These are phyloP conservation scores for Hiodon tergisus DNA, from an alignment of 2,113 vertebrate genomes.

Conservation along the genomic window DNA sequence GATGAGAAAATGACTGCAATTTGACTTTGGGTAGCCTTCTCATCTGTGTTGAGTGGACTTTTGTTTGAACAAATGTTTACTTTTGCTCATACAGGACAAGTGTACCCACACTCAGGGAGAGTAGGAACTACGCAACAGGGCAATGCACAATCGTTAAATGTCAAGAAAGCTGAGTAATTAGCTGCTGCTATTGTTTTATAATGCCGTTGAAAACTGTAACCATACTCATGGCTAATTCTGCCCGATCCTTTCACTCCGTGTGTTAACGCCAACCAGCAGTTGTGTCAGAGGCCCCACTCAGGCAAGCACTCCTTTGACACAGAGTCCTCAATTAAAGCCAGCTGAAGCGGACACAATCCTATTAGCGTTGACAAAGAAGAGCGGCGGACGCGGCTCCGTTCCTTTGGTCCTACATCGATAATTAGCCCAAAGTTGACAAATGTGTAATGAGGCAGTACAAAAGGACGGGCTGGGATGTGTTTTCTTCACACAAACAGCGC, in stretches of 20 bases:
- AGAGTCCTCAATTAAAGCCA: slow-evolving; percentile 83
- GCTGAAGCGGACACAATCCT: slow-evolving; percentile 87
- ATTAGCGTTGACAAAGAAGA: slow-evolving; percentile 67
- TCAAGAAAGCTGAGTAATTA: too few relatives aligned
- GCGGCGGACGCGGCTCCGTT: slow-evolving; percentile 69
- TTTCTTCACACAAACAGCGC: not conserved
- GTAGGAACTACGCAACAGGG: too few relatives aligned
- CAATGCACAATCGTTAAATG: too few relatives aligned
- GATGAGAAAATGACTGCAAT: too few relatives aligned
- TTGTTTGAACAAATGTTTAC: too few relatives aligned
- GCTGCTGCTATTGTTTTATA: too few relatives aligned
- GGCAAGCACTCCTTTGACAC: slow-evolving; percentile 69
- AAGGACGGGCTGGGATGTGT: slow-evolving; percentile 37
- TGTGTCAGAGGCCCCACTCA: slow-evolving; percentile 59
- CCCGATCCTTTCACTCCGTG: slow-evolving; percentile 56
- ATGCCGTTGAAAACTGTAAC: too few relatives aligned
- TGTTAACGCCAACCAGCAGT: slow-evolving; percentile 62
- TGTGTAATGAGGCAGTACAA: slow-evolving; percentile 67
- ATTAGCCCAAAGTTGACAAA: slow-evolving; percentile 81
- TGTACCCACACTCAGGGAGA: too few relatives aligned
- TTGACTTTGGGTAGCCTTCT: too few relatives aligned
- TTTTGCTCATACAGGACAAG: too few relatives aligned
- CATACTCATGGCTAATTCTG: slow-evolving; percentile 45
- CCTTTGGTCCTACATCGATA: slow-evolving; percentile 75
- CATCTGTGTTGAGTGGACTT: too few relatives aligned